Percentiles rank a stretch among this genome's conserved stretches.
phyloP scores from a whole-genome alignment of 2,888 invertebrate species.

The Brachyopa scutellaris region DNA sequence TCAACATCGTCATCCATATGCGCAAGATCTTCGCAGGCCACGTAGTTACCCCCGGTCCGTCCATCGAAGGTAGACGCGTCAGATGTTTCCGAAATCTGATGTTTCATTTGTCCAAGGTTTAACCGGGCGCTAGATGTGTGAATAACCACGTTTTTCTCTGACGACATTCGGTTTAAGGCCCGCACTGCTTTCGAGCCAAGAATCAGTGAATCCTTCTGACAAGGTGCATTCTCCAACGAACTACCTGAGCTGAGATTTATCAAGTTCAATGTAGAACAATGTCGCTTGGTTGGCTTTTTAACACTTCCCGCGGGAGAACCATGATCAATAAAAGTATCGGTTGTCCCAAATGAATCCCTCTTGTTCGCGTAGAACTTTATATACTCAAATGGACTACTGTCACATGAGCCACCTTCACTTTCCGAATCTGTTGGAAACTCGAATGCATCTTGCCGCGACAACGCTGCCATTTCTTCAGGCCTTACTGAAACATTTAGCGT shows the following conservation, averaged over 20 bases:
- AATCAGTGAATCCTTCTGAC: constrained; percentile 79
- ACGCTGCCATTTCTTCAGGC: constrained; percentile 76
- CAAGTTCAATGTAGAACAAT: constrained; percentile 78
- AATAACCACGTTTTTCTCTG: constrained; percentile 79
- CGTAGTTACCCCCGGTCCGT: constrained; percentile 83
- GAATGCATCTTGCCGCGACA: constrained; percentile 84
- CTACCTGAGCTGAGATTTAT: constrained; percentile 77
- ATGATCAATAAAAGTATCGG: constrained; percentile 83
- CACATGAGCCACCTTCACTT: constrained; percentile 82
- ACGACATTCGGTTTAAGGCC: constrained; percentile 78
- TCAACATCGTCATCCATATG: constrained; percentile 85
- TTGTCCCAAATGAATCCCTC: constrained; percentile 79
- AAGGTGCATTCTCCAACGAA: constrained; percentile 58
- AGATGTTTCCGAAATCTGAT: constrained; percentile 85
- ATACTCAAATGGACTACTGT: constrained; percentile 86
- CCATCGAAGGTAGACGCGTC: constrained; percentile 84
- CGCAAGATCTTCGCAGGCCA: constrained; percentile 87
- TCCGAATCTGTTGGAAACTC: constrained; percentile 82
- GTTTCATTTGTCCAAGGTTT: constrained; percentile 78
- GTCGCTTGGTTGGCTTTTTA: constrained; percentile 72
- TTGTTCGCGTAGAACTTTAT: constrained; percentile 85
- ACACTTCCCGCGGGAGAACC: constrained; percentile 75
- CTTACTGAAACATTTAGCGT: constrained; percentile 37
- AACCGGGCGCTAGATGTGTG: constrained; percentile 83
- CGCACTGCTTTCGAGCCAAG: constrained; percentile 80